phyloP scores from a whole-genome alignment of 2,888 invertebrate species.

The Drosophila sordidapex region DNA sequence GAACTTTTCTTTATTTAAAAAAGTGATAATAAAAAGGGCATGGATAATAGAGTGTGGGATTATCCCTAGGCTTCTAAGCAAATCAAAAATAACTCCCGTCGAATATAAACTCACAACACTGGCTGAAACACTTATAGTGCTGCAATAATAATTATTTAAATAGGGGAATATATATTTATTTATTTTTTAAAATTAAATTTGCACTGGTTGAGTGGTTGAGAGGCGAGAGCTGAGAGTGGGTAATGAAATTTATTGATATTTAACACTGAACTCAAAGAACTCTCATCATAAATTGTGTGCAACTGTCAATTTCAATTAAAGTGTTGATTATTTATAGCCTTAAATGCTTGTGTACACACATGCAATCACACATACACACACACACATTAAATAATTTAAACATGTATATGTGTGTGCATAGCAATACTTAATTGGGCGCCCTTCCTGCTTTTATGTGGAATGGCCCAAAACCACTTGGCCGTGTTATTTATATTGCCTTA shows the following conservation, averaged over 20 bases:
- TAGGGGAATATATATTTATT: constrained; percentile 1
- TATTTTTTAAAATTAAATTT: constrained; percentile 3
- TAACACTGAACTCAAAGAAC: constrained; percentile 32
- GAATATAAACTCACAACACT: neutral
- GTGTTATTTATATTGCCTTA: constrained; percentile 74
- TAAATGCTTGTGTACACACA: constrained; percentile 40
- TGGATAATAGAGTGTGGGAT: neutral
- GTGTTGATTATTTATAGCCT: constrained; percentile 56
- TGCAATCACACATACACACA: neutral
- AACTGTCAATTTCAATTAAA: constrained; percentile 60
- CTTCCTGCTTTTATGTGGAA: constrained; percentile 42
- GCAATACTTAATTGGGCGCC: constrained; percentile 56
- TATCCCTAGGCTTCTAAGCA: neutral
- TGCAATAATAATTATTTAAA: constrained; percentile 1
- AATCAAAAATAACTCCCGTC: neutral
- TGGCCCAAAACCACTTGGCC: constrained; percentile 62
- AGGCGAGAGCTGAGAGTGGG: neutral
- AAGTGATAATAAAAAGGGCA: neutral
- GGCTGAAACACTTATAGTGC: neutral
- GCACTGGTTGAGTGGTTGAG: constrained; percentile 1
- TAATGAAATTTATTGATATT: constrained; percentile 46
- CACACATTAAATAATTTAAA: constrained; percentile 46
- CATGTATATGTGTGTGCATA: constrained; percentile 15
- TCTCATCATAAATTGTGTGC: constrained; percentile 47
- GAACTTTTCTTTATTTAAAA: neutral